phyloP scores from a whole-genome alignment of 2,888 invertebrate species.

The Junonia oenone region DNA sequence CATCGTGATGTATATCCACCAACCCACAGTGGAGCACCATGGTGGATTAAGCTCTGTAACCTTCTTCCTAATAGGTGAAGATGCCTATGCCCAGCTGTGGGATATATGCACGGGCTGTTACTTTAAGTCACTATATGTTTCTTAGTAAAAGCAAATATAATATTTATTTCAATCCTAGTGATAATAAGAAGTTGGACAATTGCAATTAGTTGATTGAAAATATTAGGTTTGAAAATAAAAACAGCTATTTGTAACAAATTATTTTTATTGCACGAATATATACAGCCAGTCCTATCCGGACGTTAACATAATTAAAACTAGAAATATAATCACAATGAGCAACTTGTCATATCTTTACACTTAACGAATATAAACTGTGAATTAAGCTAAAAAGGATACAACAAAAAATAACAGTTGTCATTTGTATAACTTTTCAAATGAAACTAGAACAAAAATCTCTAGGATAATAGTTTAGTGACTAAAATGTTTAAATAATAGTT shows the following conservation, averaged over 20 bases:
- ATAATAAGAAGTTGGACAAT: too few relatives aligned
- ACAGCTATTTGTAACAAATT: conserved; percentile 11
- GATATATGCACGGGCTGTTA: too few relatives aligned
- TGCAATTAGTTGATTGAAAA: too few relatives aligned
- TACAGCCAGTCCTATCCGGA: conserved; percentile 11
- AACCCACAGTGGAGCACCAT: too few relatives aligned
- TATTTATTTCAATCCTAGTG: too few relatives aligned
- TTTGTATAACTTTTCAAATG: not conserved
- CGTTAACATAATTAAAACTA: conserved; percentile 7
- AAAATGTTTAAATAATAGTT: not conserved
- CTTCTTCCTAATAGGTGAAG: too few relatives aligned
- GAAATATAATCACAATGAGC: conserved; percentile 25
- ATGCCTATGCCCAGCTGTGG: too few relatives aligned
- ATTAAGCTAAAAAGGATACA: not conserved
- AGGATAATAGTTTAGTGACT: not conserved
- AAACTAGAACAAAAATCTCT: not conserved
- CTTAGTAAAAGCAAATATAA: too few relatives aligned
- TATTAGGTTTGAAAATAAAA: too few relatives aligned
- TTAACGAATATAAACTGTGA: conserved; percentile 1
- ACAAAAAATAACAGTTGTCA: not conserved
- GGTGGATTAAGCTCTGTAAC: too few relatives aligned
- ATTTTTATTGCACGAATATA: conserved; percentile 23
- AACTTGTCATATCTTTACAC: conserved; percentile 11
- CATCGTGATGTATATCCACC: too few relatives aligned
- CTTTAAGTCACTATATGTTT: too few relatives aligned